A percentile compares a stretch with the other conserved stretches of the same genome.
Evolutionary conservation across 2,113 vertebrate species (phyloP).

Genomic region (Zapus hudsonius): DNA sequence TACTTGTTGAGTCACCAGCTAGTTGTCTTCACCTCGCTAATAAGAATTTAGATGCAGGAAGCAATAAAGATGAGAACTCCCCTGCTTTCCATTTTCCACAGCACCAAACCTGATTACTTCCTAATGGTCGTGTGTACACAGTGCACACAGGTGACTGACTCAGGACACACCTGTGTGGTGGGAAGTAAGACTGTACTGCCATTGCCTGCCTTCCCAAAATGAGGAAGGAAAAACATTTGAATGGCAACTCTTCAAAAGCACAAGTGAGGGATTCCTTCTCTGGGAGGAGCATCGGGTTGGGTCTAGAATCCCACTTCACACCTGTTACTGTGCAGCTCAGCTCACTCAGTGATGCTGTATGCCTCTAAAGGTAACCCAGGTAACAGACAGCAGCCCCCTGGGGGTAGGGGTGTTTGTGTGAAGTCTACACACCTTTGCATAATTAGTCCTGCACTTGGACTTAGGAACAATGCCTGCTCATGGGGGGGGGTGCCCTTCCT

Average conservation of each 20-base stretch:
- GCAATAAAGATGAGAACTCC: background rate
- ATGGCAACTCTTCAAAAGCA: background rate
- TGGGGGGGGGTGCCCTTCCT: no score
- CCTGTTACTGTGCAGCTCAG: background rate
- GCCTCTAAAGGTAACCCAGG: background rate
- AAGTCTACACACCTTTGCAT: background rate
- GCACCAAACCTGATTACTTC: fast-evolving
- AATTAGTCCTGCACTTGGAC: background rate
- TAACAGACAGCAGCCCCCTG: background rate
- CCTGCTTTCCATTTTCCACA: fast-evolving
- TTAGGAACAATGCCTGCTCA: background rate
- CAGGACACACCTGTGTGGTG: fast-evolving
- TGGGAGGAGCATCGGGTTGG: background rate
- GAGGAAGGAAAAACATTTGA: background rate
- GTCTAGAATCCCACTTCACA: fast-evolving
- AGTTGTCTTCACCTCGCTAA: background rate
- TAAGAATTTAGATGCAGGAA: background rate
- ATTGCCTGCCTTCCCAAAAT: background rate
- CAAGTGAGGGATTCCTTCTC: background rate
- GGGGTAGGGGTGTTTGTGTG: background rate
- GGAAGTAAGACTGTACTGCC: fast-evolving
- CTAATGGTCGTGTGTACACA: fast-evolving
- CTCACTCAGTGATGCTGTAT: fast-evolving
- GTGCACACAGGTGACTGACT: fast-evolving
- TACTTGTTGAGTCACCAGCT: background rate